A percentile compares a stretch with the other conserved stretches of the same genome.
Conservation (phyloP, 2,888 invertebrate species). For the Diarsia dahlii region DNA sequence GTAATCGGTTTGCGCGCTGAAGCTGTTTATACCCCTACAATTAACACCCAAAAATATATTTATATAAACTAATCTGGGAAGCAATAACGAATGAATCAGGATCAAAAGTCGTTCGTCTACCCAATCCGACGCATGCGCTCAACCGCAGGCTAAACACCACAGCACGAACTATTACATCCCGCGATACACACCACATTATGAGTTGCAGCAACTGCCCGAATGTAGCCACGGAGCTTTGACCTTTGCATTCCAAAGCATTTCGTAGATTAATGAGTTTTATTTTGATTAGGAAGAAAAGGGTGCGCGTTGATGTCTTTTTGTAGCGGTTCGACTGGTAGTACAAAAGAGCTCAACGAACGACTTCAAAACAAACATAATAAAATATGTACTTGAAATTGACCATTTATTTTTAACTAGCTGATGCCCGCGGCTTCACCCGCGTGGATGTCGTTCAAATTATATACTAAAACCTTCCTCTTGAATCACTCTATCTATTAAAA, state of each 20-base stretch:
- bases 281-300: neutral
- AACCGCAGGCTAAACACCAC: slow-evolving; percentile 66
- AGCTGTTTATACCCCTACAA: neutral
- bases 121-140: slow-evolving; percentile 47
- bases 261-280: neutral
- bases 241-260: slow-evolving; percentile 39
- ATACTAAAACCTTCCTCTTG: too few relatives aligned
- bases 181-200: slow-evolving; percentile 59
- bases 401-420: too few relatives aligned
- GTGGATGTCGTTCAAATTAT: too few relatives aligned
- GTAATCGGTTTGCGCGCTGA: neutral
- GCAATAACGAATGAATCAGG: neutral
- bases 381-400: too few relatives aligned
- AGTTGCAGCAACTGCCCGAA: slow-evolving; percentile 58
- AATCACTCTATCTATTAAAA: too few relatives aligned
- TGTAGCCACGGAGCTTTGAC: slow-evolving; percentile 48
- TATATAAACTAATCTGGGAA: neutral
- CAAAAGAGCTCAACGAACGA: slow-evolving; percentile 39
- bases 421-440: too few relatives aligned
- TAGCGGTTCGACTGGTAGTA: neutral
- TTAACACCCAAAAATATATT: neutral
- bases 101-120: slow-evolving; percentile 47
- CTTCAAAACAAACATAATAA: too few relatives aligned
- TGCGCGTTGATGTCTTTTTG: slow-evolving; percentile 46
- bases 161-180: slow-evolving; percentile 63